Base-by-base conservation (phyloP, 2,888 invertebrate genomes). In the Dendrolimus houi region DNA sequence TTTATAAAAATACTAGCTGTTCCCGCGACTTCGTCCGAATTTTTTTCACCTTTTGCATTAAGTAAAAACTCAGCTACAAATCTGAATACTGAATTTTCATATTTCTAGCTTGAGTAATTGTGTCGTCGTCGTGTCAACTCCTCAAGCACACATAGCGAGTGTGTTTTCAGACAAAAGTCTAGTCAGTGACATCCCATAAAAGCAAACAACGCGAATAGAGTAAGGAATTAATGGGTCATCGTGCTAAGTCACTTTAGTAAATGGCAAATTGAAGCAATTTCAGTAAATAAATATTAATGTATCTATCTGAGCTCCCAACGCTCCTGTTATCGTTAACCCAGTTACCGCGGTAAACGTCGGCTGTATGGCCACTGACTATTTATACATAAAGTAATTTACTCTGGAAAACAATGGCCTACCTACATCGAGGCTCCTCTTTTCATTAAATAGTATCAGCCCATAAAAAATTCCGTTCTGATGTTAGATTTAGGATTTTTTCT, bases 231-330 rank as follows among this genome's bases (percentile, higher is more conserved):
- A 10, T 47, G 12, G 47, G 47, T 12, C 47, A 47, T 8, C 47
- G 12, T 47, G 47, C 12, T 29, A 67, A 68, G 65, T 67, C 69
- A 69, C 70, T 68, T 67, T 62, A 62, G 69, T 68, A 67, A 69
- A 72, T 69, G 68, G 68, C 65, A 65, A 72, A 71, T 74, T 72
- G 9, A 72, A 69, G 71, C 66, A 67, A 69, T 75, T 75, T 73
- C 56, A 61, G 64, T 65, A 61, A 64, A 65, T 40, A 52, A 47
- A 47, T 47, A 47, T 47, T 47, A 47, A 47, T 47, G 47, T 47
- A 47, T 47, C 47, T 47, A 47, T 47, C 47, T 47, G 9, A 47
- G 12, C 47, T 47, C 12, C 47, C 47, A 47, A 12, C 47, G 47
- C 29, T 47, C 47, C 47, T 47, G 9, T 47, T 47, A 47, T 47